Base-by-base conservation (phyloP, 2,888 invertebrate genomes). In the Metellina segmentata region DNA sequence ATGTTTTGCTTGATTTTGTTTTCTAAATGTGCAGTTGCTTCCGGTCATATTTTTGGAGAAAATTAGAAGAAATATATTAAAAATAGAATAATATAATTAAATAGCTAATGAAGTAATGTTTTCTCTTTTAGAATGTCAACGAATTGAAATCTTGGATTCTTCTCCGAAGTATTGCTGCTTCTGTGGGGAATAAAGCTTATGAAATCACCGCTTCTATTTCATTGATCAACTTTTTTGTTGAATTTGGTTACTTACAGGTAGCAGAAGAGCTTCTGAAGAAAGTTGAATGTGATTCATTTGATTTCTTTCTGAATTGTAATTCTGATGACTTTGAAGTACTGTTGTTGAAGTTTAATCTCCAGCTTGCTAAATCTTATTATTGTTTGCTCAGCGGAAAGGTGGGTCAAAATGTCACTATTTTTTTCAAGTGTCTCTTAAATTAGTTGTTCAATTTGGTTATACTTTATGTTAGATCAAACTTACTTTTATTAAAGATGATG, bases 121-220 rank as follows among this genome's bases (percentile, higher is more conserved):
- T 72, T 72, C 20, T 72, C 20, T 72, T n/a, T 7, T 20, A 91
- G 91, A 81, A 87, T 87, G 11, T 77, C 7, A 71, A 78, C 9
- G 91, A 91, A 75, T 16, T 92, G n/a, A 85, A 81, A 75, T 71
- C 78, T 34, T 89, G 74, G 89, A 48, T 61, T 13, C 70, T 92
- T 77, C 71, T 92, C 1, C 48, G 49, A 8, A 81, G 20, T 20
- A 79, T 88, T 81, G 74, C 92, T 13, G n/a, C 20, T 48, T 34
- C 70, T 20, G 16, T 85, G 16, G 53, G 34, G 71, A 81, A 85
- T 52, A 85, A 85, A 70, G 52, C 75, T 8, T 20, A 61, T 19
- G 72, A 85, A 81, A 48, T 92, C 11, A 52, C 6, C 51, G 53
- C 74, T 34, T 8, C 72, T n/a, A 71, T 85, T 70, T 85, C 85